These are phyloP conservation scores for Sminthurinus aureus DNA, from an alignment of 2,888 invertebrate species.

Conservation along the genomic window DNA sequence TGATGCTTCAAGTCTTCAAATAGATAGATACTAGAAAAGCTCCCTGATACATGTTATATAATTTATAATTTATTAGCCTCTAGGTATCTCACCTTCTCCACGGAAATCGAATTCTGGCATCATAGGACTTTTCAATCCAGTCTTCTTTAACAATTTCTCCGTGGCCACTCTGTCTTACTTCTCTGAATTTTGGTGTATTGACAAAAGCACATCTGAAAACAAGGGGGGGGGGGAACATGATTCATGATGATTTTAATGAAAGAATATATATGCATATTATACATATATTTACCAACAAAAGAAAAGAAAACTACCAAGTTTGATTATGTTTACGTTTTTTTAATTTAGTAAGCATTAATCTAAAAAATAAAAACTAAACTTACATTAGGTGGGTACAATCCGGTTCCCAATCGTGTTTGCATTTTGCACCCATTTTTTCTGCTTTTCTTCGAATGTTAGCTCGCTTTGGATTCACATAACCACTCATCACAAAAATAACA, in stretches of 20 bases:
- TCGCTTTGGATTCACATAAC: constrained; percentile 83
- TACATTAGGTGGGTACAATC: constrained; percentile 86
- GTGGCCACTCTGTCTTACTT: constrained; percentile 69
- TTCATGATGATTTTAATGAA: too few species aligned
- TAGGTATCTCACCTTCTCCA: constrained; percentile 69
- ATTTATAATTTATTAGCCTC: too few species aligned
- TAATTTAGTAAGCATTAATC: not conserved
- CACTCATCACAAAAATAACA: constrained; percentile 83
- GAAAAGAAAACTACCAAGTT: not conserved
- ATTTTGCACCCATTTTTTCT: constrained; percentile 79
- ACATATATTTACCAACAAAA: not conserved
- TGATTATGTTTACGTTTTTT: not conserved
- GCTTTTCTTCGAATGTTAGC: constrained; percentile 73
- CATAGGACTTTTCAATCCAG: constrained; percentile 78
- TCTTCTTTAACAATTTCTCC: constrained; percentile 73
- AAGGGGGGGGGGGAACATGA: too few species aligned
- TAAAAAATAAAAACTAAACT: constrained; percentile 61
- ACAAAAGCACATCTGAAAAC: constrained; percentile 85
- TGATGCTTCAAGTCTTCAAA: too few species aligned
- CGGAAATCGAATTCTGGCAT: constrained; percentile 70
- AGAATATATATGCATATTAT: constrained; percentile 2
- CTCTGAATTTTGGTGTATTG: constrained; percentile 85
- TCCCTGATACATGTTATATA: too few species aligned
- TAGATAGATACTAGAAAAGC: too few species aligned
- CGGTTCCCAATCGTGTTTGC: constrained; percentile 77